Evolutionary conservation across 2,888 invertebrate species (phyloP), one percentile per base, ranked within the genome.

Genomic region (Tricholauxania praeusta): DNA sequence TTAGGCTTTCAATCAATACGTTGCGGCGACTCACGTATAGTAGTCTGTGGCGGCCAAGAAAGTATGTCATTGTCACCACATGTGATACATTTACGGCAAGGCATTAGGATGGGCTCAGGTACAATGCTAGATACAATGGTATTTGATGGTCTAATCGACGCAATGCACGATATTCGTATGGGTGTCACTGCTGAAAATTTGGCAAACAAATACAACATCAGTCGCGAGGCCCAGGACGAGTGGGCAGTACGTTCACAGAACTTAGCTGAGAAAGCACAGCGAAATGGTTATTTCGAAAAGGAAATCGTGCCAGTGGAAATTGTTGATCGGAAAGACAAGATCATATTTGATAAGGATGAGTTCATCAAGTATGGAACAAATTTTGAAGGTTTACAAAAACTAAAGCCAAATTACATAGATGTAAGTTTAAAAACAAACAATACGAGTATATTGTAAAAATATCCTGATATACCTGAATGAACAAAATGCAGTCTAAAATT

Each of bases 11-110:
- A 92, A 83, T 89, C 93, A 0, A 92, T 95, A 73, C 89, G 89
- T 76, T 84, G 88, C 66, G 93, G 92, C 7, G 93, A 94, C 80
- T 88, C 91, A 3, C 85, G 88, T 32, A 88, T 94, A 75, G 90
- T 94, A 6, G 89, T 96, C 22, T 92, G 93, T 79, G 95, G 94
- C 48, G 96, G 96, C 0, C 94, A 94, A 88, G 96, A 96, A 86
- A 93, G 88, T 79, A 96, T 96, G 96, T 93, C 93, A 70, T 89
- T 90, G 86, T 91, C 94, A 5, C 93, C 92, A 2, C 95, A 95
- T 84, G 89, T 89, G 6, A 87, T 91, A 48, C 87, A 91, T 78
- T 80, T 94, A 75, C 89, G 95, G 63, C 82, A 87, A 75, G 92
- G 92, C 14, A 82, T 90, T 5, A 93, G 92, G 88, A 88, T 93